Conservation (phyloP, 2,797 vertebrate species). For the Malurus leucopterus region DNA sequence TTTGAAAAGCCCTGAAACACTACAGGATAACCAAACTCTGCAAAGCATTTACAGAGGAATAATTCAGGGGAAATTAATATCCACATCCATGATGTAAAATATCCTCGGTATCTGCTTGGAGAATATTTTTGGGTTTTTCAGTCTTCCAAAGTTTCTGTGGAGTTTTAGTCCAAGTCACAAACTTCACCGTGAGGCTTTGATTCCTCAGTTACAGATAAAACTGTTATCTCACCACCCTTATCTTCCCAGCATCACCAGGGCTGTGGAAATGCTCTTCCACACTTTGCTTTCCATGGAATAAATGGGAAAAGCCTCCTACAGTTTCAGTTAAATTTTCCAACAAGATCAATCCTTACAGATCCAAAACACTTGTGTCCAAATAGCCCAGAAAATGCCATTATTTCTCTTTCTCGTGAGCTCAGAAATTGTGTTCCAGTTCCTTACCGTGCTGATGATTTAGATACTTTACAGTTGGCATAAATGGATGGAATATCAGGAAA, state of each 20-base stretch:
- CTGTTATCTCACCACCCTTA: neutral
- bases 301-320: neutral
- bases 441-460: neutral
- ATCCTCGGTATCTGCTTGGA: neutral
- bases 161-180: neutral
- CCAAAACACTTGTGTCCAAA: neutral
- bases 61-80: neutral
- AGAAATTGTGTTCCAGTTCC: neutral
- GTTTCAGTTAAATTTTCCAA: neutral
- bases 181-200: neutral
- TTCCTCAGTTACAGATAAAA: neutral
- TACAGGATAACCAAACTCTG: neutral
- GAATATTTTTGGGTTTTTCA: neutral
- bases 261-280: neutral
- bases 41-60: neutral
- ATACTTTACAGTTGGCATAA: neutral
- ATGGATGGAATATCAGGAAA: neutral
- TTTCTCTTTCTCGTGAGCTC: neutral
- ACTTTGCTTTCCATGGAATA: neutral
- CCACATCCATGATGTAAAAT: neutral
- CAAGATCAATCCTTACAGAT: neutral
- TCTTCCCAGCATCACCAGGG: neutral
- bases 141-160: neutral
- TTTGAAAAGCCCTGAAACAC: neutral
- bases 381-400: neutral